Conservation (phyloP, 2,113 vertebrate genomes). For the Eubucco bourcierii region DNA sequence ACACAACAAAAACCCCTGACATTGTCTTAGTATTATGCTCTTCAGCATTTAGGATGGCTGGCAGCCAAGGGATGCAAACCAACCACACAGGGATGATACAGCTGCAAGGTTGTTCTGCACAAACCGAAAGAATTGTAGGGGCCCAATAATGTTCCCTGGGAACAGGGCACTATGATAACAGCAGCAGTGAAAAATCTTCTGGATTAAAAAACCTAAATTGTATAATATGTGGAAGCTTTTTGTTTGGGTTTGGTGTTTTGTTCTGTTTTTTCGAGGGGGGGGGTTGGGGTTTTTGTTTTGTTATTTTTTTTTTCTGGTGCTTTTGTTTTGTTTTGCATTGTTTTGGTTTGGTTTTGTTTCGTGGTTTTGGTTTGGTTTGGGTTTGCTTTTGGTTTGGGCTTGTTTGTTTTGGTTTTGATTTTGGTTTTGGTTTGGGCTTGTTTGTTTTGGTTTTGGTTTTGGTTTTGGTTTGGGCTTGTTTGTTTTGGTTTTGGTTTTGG, state of each 20-base stretch:
- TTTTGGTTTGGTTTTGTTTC: no score
- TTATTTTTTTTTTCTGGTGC: no score
- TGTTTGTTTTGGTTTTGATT: no score
- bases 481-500: no score
- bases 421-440: no score
- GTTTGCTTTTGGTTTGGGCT: no score
- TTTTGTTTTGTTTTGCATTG: no score
- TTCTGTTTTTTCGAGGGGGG: no score
- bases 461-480: no score
- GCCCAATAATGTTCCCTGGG: not conserved
- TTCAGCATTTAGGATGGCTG: conserved; percentile 16
- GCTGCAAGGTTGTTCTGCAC: not conserved
- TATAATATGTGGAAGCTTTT: not conserved
- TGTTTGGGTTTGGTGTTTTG: not conserved
- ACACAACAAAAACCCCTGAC: not conserved
- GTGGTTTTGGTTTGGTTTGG: no score
- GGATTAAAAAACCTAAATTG: not conserved
- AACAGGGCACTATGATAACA: not conserved
- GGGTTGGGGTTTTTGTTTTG: no score
- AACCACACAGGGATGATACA: not conserved
- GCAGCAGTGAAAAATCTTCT: not conserved
- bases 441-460: no score
- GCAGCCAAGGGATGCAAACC: not conserved
- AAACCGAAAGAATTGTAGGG: not conserved
- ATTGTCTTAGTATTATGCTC: not conserved